Conservation (phyloP, 2,888 invertebrate species). For the Hedychridium roseum region DNA sequence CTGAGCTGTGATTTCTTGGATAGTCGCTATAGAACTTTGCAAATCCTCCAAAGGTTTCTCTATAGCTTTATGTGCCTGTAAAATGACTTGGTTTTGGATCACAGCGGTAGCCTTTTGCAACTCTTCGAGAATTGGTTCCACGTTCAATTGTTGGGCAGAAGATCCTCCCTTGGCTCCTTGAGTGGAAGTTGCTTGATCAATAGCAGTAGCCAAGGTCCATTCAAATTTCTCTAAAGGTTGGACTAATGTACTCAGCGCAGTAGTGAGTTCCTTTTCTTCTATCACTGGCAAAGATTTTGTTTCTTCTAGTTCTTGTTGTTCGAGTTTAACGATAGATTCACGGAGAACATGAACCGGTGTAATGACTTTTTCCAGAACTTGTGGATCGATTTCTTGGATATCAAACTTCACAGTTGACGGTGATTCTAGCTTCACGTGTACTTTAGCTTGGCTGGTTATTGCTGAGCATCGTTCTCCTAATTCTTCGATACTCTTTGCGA, state of each 20-base stretch:
- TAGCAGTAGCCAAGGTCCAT: background rate
- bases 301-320: constrained; percentile 11
- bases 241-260: constrained; percentile 16
- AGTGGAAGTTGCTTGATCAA: background rate
- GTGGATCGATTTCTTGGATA: constrained; percentile 6
- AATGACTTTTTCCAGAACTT: constrained; percentile 15
- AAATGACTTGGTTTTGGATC: constrained; percentile 44
- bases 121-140: constrained; percentile 47
- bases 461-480: constrained; percentile 14
- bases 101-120: constrained; percentile 60
- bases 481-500: constrained; percentile 49
- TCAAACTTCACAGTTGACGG: constrained; percentile 1
- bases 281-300: background rate
- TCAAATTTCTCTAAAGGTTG: constrained; percentile 23
- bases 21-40: constrained; percentile 1
- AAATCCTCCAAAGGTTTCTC: background rate
- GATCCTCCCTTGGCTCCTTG: background rate
- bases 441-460: constrained; percentile 2
- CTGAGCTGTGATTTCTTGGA: background rate
- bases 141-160: background rate
- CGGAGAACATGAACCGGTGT: constrained; percentile 20
- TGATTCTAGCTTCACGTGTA: background rate
- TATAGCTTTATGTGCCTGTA: background rate
- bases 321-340: constrained; percentile 15
- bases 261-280: constrained; percentile 1